Conservation (phyloP, 2,113 vertebrate genomes). For the Saccopteryx leptura region DNA sequence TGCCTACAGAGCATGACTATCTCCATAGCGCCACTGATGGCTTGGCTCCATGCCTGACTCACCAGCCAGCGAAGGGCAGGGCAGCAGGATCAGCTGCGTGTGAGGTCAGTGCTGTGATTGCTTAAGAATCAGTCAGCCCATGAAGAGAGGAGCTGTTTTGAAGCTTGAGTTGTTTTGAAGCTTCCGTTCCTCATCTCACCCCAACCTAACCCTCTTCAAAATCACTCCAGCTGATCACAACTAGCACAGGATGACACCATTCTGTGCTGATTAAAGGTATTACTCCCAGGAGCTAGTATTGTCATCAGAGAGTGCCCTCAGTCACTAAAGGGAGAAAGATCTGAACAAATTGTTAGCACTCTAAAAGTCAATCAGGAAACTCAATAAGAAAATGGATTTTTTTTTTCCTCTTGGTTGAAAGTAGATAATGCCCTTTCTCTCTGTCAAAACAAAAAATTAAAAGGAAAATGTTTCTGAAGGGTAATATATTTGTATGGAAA, state of each 20-base stretch:
- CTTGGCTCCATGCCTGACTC: conserved; percentile 38
- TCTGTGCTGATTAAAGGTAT: conserved; percentile 28
- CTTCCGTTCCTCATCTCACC: background rate
- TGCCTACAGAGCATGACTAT: background rate
- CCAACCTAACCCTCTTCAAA: conserved; percentile 45
- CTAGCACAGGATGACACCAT: background rate
- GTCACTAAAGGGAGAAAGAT: conserved; percentile 43
- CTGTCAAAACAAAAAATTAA: background rate
- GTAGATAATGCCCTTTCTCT: conserved; percentile 51
- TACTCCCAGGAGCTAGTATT: background rate
- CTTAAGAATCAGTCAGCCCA: conserved; percentile 58
- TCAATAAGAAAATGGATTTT: conserved; percentile 18
- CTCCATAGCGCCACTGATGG: background rate
- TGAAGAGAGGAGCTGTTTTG: conserved; percentile 11
- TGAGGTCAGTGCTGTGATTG: conserved; percentile 61
- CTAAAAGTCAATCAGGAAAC: conserved; percentile 67
- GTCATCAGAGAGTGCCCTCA: conserved; percentile 64
- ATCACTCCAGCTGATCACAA: conserved; percentile 72
- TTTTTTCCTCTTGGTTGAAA: conserved; percentile 31
- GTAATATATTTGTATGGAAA: background rate
- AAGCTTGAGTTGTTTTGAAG: background rate
- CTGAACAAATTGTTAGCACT: conserved; percentile 31
- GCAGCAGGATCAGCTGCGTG: background rate
- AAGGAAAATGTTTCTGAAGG: background rate
- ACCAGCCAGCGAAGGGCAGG: background rate